These are phyloP conservation scores for Ursus arctos DNA, from an alignment of 2,113 vertebrate species.

Conservation along the genomic window DNA sequence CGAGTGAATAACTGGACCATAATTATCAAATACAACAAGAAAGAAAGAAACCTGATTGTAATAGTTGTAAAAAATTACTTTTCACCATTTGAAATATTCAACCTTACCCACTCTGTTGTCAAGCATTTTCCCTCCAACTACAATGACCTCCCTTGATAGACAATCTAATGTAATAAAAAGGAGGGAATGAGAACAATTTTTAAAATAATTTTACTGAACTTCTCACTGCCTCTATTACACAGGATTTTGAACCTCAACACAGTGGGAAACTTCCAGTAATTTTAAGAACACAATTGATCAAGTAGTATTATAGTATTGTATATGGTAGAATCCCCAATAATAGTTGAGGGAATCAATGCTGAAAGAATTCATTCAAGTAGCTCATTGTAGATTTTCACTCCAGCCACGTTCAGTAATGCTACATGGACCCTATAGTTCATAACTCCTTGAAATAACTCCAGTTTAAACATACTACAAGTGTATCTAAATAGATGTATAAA, in stretches of 20 bases:
- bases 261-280: neutral
- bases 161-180: neutral
- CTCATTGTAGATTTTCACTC: neutral
- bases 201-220: neutral
- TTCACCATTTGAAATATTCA: neutral
- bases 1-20: neutral
- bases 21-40: neutral
- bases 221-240: neutral
- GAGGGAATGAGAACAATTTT: neutral
- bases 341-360: neutral
- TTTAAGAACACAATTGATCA: neutral
- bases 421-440: neutral
- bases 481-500: neutral
- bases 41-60: neutral
- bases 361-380: neutral
- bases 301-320: neutral
- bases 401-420: neutral
- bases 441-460: neutral
- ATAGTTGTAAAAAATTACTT: neutral
- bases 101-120: neutral
- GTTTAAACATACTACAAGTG: neutral
- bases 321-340: neutral
- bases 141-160: neutral
- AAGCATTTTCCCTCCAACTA: neutral
- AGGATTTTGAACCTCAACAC: neutral